A percentile compares a stretch with the other conserved stretches of the same genome.
These are phyloP conservation scores for Hypercompe scribonia DNA, from an alignment of 2,888 invertebrate species.

Conservation along the genomic window DNA sequence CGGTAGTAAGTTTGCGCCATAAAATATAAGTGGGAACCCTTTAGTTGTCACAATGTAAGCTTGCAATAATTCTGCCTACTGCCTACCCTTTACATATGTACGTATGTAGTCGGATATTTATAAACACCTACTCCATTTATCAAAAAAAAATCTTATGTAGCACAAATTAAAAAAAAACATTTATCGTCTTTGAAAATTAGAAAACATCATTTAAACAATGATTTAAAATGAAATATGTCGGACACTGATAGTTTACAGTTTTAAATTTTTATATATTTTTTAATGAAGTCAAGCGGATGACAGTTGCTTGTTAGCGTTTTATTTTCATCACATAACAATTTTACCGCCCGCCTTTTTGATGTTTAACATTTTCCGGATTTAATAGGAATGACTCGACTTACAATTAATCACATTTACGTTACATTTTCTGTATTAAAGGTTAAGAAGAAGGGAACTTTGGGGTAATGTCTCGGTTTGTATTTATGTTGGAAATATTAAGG, in stretches of 20 bases:
- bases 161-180: neutral
- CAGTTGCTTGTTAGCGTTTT: constrained; percentile 29
- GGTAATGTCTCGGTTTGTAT: no score
- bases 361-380: constrained; percentile 1
- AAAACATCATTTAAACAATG: neutral
- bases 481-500: no score
- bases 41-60: no score
- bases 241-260: constrained; percentile 8
- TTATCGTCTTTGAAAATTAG: neutral
- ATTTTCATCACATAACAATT: constrained; percentile 16
- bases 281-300: constrained; percentile 24
- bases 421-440: neutral
- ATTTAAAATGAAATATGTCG: constrained; percentile 21
- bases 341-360: neutral
- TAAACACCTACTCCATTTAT: no score
- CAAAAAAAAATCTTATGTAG: neutral
- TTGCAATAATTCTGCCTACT: no score
- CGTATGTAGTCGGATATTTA: no score
- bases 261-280: constrained; percentile 17
- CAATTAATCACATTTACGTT: neutral
- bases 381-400: neutral
- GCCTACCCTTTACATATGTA: no score
- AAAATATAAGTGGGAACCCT: no score
- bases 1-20: no score
- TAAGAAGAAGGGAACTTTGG: no score